phyloP scores from a whole-genome alignment of 2,888 invertebrate genomes.

The Scelioninae gen. 2 region DNA sequence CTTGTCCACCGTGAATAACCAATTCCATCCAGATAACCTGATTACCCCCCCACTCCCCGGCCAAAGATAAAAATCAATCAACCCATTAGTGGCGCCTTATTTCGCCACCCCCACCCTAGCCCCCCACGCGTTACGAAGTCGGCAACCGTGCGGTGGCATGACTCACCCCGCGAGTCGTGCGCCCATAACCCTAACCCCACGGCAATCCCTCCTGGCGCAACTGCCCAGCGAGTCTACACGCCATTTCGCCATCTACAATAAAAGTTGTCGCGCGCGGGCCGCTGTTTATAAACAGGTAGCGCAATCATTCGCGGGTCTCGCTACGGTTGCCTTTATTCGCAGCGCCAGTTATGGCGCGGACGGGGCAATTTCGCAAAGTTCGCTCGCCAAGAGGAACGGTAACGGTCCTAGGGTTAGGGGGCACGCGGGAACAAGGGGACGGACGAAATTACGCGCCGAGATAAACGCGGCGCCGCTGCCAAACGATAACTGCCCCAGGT shows the following conservation, averaged over 20 bases:
- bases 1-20: no score
- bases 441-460: conserved; percentile 45
- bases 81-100: no score
- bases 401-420: no score
- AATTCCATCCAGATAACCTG: no score
- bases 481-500: conserved; percentile 70
- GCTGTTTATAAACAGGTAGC: conserved; percentile 45
- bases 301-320: conserved; percentile 37
- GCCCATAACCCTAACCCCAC: no score
- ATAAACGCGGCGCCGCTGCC: conserved; percentile 67
- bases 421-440: conserved; percentile 40
- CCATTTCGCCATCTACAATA: conserved; percentile 36
- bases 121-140: no score
- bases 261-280: conserved; percentile 23
- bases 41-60: no score
- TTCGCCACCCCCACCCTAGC: no score
- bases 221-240: conserved; percentile 22
- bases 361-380: conserved; percentile 44
- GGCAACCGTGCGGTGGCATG: no score
- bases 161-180: no score
- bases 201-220: not conserved
- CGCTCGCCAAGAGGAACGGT: conserved; percentile 21
- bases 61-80: no score
- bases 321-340: conserved; percentile 39
- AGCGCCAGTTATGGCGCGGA: conserved; percentile 31